Conservation (phyloP, 2,888 invertebrate genomes). For the Nymphalis urticae region DNA sequence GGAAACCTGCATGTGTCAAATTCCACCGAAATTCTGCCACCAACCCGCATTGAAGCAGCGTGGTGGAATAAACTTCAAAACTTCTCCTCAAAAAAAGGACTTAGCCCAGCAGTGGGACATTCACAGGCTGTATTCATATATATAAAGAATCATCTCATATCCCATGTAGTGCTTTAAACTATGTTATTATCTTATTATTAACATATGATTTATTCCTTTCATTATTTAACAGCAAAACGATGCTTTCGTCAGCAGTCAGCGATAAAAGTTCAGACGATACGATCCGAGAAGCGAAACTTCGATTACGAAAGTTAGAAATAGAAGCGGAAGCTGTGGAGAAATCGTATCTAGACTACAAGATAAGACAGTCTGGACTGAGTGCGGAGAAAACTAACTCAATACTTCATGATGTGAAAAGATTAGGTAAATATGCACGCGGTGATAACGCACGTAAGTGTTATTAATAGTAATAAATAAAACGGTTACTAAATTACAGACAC, state of each 20-base stretch:
- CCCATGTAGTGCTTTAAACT: not conserved
- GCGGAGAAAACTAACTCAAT: slow-evolving; percentile 33
- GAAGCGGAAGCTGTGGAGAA: slow-evolving; percentile 82
- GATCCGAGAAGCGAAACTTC: slow-evolving; percentile 76
- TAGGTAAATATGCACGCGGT: slow-evolving; percentile 27
- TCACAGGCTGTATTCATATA: no score
- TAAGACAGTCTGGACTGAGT: slow-evolving; percentile 46
- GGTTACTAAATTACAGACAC: no score
- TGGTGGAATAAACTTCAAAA: no score
- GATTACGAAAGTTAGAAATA: slow-evolving; percentile 79
- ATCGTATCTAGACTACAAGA: slow-evolving; percentile 72
- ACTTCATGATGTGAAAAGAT: slow-evolving; percentile 6
- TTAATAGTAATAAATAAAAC: not conserved
- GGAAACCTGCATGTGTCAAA: no score
- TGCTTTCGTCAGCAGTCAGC: slow-evolving; percentile 34
- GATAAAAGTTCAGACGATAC: slow-evolving; percentile 72
- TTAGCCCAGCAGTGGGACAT: no score
- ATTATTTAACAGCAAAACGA: slow-evolving; percentile 35
- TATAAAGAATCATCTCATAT: no score
- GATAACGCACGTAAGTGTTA: no score
- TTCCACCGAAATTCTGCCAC: no score
- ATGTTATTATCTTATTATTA: no score
- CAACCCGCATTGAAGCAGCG: no score
- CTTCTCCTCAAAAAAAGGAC: no score
- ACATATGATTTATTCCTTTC: no score